Evolutionary conservation across 2,113 vertebrate genomes (phyloP).

Genomic region (Callithrix jacchus): DNA sequence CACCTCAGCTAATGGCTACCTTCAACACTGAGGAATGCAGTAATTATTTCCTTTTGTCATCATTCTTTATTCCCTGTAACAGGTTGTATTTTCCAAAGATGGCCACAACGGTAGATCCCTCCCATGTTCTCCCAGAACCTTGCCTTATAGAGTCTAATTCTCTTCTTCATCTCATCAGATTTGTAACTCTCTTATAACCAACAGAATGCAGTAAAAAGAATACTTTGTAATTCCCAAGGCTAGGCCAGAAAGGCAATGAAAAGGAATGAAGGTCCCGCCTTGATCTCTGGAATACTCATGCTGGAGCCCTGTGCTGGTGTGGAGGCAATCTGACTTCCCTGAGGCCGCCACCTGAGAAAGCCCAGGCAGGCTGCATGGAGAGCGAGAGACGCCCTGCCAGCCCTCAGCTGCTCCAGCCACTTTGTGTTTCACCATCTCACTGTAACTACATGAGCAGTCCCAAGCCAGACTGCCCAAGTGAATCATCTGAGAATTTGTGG

Average conservation of each 20-base stretch:
- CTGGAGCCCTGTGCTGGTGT: background rate
- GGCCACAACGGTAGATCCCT: background rate
- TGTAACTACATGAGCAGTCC: background rate
- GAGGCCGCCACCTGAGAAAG: too few species aligned
- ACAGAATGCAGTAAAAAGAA: background rate
- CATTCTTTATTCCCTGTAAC: background rate
- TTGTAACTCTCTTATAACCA: background rate
- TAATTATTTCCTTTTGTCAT: background rate
- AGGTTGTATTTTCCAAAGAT: background rate
- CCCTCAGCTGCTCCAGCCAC: background rate
- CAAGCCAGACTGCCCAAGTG: background rate
- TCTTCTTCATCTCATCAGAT: background rate
- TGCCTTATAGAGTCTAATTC: background rate
- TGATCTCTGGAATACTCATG: background rate
- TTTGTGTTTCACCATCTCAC: background rate
- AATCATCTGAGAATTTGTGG: background rate
- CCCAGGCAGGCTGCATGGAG: background rate
- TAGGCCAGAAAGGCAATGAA: background rate
- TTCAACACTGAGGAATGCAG: background rate
- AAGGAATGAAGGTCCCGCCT: background rate
- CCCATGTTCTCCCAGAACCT: background rate
- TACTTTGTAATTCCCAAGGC: background rate
- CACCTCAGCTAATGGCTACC: background rate
- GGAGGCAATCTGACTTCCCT: background rate
- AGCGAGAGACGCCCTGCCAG: background rate